Evolutionary conservation across 2,797 vertebrate genomes (phyloP).

Genomic region (Aphelocoma californica): DNA sequence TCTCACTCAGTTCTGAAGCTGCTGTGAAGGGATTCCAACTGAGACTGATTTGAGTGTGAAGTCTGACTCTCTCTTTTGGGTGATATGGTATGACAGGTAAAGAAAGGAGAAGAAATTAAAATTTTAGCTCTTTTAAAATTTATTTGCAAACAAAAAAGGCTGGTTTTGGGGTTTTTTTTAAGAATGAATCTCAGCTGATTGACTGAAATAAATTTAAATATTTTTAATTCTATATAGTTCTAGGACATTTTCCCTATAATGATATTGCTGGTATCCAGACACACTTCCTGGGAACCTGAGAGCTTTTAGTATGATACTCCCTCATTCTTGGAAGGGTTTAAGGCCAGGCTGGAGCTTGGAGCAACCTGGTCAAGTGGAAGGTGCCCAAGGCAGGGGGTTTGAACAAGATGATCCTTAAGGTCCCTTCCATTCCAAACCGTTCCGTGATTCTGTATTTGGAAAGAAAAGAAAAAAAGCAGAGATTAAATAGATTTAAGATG

Average conservation of each 20-base stretch:
- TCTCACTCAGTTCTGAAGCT: not conserved
- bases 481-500: not conserved
- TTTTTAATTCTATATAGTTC: not conserved
- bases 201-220: not conserved
- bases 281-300: not conserved
- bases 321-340: not conserved
- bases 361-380: fast-evolving
- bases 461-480: not conserved
- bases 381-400: not conserved
- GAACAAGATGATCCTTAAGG: not conserved
- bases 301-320: not conserved
- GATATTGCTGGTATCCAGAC: not conserved
- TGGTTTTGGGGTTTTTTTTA: not conserved
- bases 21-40: not conserved
- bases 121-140: not conserved
- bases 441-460: not conserved
- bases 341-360: not conserved
- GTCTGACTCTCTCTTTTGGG: not conserved
- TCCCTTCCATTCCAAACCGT: not conserved
- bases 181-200: not conserved
- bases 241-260: not conserved
- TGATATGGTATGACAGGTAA: not conserved
- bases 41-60: not conserved
- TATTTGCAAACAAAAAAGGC: not conserved
- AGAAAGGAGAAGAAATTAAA: not conserved